Conservation (phyloP, 2,113 vertebrate genomes). For the Oncorhynchus kisutch region DNA sequence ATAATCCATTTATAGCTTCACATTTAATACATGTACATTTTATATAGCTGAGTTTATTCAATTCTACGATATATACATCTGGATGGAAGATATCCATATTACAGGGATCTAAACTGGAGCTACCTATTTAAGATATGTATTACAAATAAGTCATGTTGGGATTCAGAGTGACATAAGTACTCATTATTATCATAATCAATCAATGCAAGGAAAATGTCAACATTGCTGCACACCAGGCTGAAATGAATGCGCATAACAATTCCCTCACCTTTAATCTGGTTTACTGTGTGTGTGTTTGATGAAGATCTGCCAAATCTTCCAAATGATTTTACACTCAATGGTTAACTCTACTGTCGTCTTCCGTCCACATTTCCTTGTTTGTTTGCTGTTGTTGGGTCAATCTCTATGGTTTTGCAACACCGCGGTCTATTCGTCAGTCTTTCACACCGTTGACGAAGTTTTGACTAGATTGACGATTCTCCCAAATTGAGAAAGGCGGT, state of each 20-base stretch:
- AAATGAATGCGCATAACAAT: not conserved
- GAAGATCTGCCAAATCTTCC: not conserved
- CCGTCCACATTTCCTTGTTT: not conserved
- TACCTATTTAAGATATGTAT: too few species aligned
- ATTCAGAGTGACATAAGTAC: too few species aligned
- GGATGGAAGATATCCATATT: too few species aligned
- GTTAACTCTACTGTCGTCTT: not conserved
- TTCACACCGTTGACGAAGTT: slow-evolving; percentile 15
- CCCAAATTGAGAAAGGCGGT: not conserved
- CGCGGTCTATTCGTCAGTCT: slow-evolving; percentile 3
- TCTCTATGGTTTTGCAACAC: not conserved
- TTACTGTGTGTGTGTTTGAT: not conserved
- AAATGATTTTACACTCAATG: not conserved
- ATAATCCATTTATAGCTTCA: too few species aligned
- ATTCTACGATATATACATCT: too few species aligned
- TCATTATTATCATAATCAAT: not conserved
- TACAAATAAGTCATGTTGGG: too few species aligned
- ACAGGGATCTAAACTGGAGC: too few species aligned
- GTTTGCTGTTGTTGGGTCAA: not conserved
- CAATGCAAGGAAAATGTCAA: not conserved
- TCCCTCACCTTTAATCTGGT: not conserved
- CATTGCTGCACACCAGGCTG: not conserved
- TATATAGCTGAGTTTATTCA: too few species aligned
- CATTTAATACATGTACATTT: too few species aligned
- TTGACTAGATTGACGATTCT: not conserved